Conservation (phyloP, 2,113 vertebrate species). For the Connochaetes taurinus region DNA sequence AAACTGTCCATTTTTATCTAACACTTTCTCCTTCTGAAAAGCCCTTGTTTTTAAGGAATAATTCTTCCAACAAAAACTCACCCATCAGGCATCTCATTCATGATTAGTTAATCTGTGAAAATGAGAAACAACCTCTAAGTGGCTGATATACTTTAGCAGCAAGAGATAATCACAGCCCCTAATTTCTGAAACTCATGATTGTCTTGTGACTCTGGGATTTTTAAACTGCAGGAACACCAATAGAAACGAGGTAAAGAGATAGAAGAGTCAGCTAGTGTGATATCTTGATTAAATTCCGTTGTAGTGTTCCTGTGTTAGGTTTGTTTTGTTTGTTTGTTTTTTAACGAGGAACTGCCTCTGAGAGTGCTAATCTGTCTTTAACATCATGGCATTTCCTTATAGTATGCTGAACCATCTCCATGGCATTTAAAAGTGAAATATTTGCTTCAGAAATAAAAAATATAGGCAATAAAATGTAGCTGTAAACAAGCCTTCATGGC, state of each 20-base stretch:
- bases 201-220: slow-evolving; percentile 29
- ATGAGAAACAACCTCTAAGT: slow-evolving; percentile 42
- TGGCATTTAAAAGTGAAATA: slow-evolving; percentile 72
- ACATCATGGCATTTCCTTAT: slow-evolving; percentile 38
- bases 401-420: slow-evolving; percentile 31
- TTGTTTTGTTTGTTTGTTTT: slow-evolving; percentile 36
- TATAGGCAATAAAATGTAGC: slow-evolving; percentile 70
- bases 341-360: slow-evolving; percentile 10
- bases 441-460: slow-evolving; percentile 50
- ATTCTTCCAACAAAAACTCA: slow-evolving; percentile 43
- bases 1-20: slow-evolving; percentile 50
- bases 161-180: slow-evolving; percentile 26
- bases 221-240: neutral
- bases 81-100: slow-evolving; percentile 43
- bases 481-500: slow-evolving; percentile 73
- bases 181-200: slow-evolving; percentile 39
- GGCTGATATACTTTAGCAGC: neutral
- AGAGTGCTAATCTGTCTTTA: slow-evolving; percentile 50
- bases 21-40: slow-evolving; percentile 1
- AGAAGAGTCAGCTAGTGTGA: slow-evolving; percentile 8
- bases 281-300: slow-evolving; percentile 7
- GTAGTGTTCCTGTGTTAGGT: neutral
- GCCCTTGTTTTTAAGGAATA: slow-evolving; percentile 40
- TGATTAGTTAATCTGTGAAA: slow-evolving; percentile 63
- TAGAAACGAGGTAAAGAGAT: neutral